Evolutionary conservation across 2,113 vertebrate genomes (phyloP).

Genomic region (Paramisgurnus dabryanus): DNA sequence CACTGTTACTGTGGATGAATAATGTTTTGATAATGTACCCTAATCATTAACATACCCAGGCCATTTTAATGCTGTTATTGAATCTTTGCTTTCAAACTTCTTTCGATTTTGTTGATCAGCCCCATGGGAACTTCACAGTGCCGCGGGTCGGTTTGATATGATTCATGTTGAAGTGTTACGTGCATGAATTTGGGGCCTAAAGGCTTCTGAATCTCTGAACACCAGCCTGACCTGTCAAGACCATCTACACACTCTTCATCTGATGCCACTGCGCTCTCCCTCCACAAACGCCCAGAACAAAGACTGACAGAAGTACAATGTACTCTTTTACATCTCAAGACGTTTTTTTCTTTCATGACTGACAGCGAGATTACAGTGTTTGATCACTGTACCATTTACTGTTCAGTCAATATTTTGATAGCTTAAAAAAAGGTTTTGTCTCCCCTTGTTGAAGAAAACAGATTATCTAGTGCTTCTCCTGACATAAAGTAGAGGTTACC

Average conservation of each 20-base stretch:
- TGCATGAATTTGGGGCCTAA: slow-evolving; percentile 4
- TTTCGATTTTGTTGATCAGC: slow-evolving; percentile 1
- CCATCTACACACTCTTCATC: slow-evolving; percentile 18
- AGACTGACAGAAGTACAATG: slow-evolving; percentile 26
- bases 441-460: slow-evolving; percentile 9
- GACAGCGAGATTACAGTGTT: slow-evolving; percentile 17
- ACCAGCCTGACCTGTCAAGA: slow-evolving; percentile 40
- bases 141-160: slow-evolving; percentile 32
- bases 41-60: too few relatives aligned
- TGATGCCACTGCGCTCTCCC: slow-evolving; percentile 24
- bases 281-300: slow-evolving; percentile 5
- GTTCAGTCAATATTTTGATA: slow-evolving; percentile 33
- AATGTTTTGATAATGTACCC: too few relatives aligned
- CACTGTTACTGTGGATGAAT: too few relatives aligned
- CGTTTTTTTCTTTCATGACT: background rate
- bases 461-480: slow-evolving; percentile 29
- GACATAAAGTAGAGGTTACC: slow-evolving; percentile 29
- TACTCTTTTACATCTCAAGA: background rate
- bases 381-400: background rate
- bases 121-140: background rate
- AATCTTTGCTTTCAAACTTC: slow-evolving; percentile 4
- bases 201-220: slow-evolving; percentile 41
- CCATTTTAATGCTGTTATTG: background rate
- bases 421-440: background rate
- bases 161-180: slow-evolving; percentile 36